Conservation (phyloP, 1,140 invertebrate species). For the Alviniconcha marisindica region DNA sequence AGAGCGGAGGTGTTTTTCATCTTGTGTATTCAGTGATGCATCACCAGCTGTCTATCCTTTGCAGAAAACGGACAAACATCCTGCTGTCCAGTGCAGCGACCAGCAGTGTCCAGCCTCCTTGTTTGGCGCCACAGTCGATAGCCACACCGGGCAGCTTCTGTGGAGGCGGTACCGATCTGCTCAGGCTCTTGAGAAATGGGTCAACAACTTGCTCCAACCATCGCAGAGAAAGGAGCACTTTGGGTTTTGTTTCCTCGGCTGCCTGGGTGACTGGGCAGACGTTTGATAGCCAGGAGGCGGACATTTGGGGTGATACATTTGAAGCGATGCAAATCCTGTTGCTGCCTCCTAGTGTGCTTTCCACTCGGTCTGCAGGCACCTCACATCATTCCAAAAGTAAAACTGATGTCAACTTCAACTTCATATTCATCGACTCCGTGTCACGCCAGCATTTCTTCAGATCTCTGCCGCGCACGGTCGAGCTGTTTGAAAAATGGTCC, state of each 20-base stretch:
- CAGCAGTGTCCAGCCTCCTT: neutral
- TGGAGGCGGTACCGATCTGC: constrained; percentile 36
- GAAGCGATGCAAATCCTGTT: constrained; percentile 52
- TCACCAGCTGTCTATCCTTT: neutral
- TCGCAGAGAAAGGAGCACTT: constrained; percentile 27
- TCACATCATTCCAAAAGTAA: too few species aligned
- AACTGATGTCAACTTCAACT: constrained; percentile 64
- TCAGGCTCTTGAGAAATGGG: neutral
- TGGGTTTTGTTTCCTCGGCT: constrained; percentile 46
- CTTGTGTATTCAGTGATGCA: neutral
- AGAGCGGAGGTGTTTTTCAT: neutral
- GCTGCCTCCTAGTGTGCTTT: constrained; percentile 53
- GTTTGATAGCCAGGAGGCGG: neutral
- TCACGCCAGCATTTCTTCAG: constrained; percentile 72
- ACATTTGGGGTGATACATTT: neutral
- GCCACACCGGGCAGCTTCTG: neutral
- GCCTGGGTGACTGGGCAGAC: constrained; percentile 23
- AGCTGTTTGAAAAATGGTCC: constrained; percentile 46
- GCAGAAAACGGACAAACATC: neutral
- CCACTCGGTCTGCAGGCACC: too few species aligned
- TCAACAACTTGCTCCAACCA: constrained; percentile 13
- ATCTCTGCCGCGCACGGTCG: constrained; percentile 65
- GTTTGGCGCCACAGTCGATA: neutral
- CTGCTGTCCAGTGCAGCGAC: constrained; percentile 4
- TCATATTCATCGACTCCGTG: constrained; percentile 72